Evolutionary conservation across 2,113 vertebrate genomes (phyloP).

Genomic region (Pedionomus torquatus): DNA sequence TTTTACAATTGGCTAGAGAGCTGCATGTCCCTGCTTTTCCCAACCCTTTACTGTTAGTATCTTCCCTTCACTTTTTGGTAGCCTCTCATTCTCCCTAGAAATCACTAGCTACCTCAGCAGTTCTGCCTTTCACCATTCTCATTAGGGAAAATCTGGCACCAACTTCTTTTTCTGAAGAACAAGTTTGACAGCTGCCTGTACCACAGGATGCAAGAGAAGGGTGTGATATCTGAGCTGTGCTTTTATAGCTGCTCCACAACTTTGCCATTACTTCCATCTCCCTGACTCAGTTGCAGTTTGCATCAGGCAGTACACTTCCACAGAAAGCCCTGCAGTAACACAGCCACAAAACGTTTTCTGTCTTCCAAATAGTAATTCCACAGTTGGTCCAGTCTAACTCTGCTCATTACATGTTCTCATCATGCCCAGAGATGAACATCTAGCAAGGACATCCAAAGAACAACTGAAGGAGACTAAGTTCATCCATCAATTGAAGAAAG

Average conservation of each 20-base stretch:
- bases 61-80: background rate
- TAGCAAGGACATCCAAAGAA: background rate
- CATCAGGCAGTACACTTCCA: background rate
- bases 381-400: background rate
- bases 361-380: background rate
- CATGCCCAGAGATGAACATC: background rate
- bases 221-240: background rate
- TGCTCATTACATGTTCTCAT: background rate
- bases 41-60: background rate
- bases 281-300: background rate
- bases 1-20: background rate
- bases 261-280: background rate
- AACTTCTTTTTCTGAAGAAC: background rate
- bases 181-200: slow-evolving; percentile 2
- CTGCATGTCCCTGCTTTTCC: background rate
- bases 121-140: background rate
- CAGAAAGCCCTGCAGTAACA: background rate
- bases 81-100: background rate
- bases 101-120: background rate
- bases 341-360: background rate
- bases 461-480: background rate
- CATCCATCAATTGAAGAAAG: background rate
- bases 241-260: background rate
- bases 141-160: background rate
- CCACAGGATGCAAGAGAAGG: background rate